A percentile compares a stretch with the other conserved stretches of the same genome.
Conservation (phyloP, 2,113 vertebrate genomes). For the Chunga burmeisteri region DNA sequence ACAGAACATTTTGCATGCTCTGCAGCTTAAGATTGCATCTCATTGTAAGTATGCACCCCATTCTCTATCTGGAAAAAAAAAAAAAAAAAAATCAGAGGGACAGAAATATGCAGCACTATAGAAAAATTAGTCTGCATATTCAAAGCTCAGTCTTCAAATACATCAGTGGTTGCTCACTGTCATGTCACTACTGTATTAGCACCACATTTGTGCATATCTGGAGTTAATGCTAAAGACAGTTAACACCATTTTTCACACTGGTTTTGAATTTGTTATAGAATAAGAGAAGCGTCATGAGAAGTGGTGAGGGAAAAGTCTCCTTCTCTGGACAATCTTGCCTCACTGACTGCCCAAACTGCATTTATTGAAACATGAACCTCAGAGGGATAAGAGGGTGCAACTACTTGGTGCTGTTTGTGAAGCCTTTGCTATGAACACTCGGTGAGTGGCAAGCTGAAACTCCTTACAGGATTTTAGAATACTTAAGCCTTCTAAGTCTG, state of each 20-base stretch:
- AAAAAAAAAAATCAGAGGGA: no score
- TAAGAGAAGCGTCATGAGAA: neutral
- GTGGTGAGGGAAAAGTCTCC: neutral
- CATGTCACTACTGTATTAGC: neutral
- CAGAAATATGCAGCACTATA: neutral
- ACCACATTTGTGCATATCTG: neutral
- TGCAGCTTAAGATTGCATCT: neutral
- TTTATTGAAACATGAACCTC: neutral
- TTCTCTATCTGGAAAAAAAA: neutral
- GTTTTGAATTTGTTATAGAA: neutral
- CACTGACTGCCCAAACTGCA: neutral
- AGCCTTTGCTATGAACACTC: neutral
- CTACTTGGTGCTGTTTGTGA: neutral
- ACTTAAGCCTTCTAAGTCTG: accelerated
- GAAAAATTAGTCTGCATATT: neutral
- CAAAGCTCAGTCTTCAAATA: neutral
- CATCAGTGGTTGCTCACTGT: accelerated
- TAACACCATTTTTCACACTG: neutral
- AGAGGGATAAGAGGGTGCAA: neutral
- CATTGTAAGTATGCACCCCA: neutral
- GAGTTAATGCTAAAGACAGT: neutral
- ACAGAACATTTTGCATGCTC: neutral
- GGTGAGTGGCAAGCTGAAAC: neutral
- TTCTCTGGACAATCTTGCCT: neutral
- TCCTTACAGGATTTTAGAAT: neutral